These are phyloP conservation scores for Okapia johnstoni DNA, from an alignment of 2,113 vertebrate genomes.

Conservation along the genomic window DNA sequence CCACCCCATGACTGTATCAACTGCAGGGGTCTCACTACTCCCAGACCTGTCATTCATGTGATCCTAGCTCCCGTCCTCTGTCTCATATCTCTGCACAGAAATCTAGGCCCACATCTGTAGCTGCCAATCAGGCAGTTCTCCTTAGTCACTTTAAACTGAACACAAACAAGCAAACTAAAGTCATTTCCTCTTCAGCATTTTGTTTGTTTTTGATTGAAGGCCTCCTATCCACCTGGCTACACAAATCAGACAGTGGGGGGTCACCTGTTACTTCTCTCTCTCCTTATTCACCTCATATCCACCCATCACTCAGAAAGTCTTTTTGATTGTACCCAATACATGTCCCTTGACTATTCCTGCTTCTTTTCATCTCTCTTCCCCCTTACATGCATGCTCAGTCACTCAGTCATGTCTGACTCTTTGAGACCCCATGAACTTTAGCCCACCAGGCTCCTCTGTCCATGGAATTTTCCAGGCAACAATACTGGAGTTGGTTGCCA, in stretches of 20 bases:
- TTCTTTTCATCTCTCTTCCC: neutral
- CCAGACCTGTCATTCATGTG: neutral
- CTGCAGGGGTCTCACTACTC: neutral
- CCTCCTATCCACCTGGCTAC: neutral
- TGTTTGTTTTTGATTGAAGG: neutral
- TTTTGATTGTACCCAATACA: neutral
- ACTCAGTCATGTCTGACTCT: neutral
- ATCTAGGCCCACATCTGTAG: neutral
- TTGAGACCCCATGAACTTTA: neutral
- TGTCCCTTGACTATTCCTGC: neutral
- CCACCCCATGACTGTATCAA: neutral
- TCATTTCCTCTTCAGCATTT: neutral
- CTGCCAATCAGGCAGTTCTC: neutral
- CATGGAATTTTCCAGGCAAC: neutral
- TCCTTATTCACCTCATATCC: neutral
- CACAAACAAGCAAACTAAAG: neutral
- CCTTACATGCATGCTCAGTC: neutral
- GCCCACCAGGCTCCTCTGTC: neutral
- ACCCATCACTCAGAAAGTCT: neutral
- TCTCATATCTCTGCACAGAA: neutral
- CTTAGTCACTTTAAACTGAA: neutral
- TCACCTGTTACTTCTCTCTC: neutral
- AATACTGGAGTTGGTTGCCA: neutral
- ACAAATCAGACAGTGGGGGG: neutral
- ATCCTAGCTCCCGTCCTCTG: neutral